Evolutionary conservation across 2,888 invertebrate genomes (phyloP).

Genomic region (Drosophila pegasa): DNA sequence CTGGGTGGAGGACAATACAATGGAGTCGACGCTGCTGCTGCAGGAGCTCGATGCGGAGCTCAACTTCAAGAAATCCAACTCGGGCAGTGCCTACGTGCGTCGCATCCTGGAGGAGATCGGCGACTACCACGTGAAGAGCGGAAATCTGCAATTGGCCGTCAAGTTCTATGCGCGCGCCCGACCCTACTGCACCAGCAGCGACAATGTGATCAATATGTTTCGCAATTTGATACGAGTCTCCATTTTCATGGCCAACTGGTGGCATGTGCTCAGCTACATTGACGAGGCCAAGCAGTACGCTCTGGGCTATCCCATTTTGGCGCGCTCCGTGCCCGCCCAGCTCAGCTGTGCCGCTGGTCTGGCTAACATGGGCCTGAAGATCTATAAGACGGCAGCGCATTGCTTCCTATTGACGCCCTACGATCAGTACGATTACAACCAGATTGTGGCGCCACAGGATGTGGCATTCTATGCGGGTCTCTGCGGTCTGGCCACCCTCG

Average conservation of each 20-base stretch:
- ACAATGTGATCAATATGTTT: conserved; percentile 63
- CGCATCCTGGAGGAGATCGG: conserved; percentile 70
- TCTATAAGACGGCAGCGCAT: conserved; percentile 61
- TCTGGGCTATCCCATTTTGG: conserved; percentile 45
- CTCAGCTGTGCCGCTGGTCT: conserved; percentile 65
- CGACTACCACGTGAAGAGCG: conserved; percentile 67
- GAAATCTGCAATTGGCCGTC: conserved; percentile 60
- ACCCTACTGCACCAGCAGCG: conserved; percentile 66
- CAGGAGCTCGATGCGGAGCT: conserved; percentile 70
- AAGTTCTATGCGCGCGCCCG: conserved; percentile 65
- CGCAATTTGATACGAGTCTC: conserved; percentile 65
- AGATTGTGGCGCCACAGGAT: conserved; percentile 62
- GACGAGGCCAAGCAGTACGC: conserved; percentile 69
- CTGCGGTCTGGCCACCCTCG: conserved; percentile 63
- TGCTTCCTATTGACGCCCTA: conserved; percentile 52
- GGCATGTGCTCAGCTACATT: conserved; percentile 70
- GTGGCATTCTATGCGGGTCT: conserved; percentile 56
- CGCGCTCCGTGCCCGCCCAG: conserved; percentile 46
- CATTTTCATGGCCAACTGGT: conserved; percentile 70
- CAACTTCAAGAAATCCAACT: conserved; percentile 64
- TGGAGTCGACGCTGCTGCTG: conserved; percentile 61
- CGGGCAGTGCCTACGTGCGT: conserved; percentile 62
- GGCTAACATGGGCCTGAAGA: conserved; percentile 64
- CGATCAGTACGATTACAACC: conserved; percentile 56
- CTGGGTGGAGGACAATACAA: conserved; percentile 67